Conservation (phyloP, 2,797 vertebrate genomes). For the Takifugu rubripes region DNA sequence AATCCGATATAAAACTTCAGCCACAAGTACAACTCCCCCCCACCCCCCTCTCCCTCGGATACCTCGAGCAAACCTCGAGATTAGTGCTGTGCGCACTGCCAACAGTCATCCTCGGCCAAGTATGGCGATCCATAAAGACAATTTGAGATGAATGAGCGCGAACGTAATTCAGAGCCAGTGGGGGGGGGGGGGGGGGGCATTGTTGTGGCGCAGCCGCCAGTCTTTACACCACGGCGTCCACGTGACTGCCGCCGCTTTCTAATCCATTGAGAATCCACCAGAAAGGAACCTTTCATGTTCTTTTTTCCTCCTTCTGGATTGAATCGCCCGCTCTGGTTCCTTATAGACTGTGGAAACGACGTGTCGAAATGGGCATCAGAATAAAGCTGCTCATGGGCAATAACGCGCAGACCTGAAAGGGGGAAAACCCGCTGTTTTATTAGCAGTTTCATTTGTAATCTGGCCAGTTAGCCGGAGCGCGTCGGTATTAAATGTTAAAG, state of each 20-base stretch:
- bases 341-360: conserved; percentile 28
- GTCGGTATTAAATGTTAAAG: neutral
- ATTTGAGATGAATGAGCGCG: conserved; percentile 43
- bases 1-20: conserved; percentile 51
- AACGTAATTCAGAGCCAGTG: conserved; percentile 18
- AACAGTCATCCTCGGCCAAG: conserved; percentile 38
- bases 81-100: conserved; percentile 24
- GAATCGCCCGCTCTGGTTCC: conserved; percentile 31
- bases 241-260: conserved; percentile 68
- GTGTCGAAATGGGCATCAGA: conserved; percentile 26
- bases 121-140: conserved; percentile 28
- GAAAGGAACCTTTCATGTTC: conserved; percentile 57
- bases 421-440: conserved; percentile 4
- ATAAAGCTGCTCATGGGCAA: conserved; percentile 11
- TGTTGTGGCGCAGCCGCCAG: conserved; percentile 53
- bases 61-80: conserved; percentile 25
- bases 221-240: conserved; percentile 62
- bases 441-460: neutral
- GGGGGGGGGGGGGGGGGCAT: conserved; percentile 30
- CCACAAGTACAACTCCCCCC: conserved; percentile 12
- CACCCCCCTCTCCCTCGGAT: neutral
- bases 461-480: neutral
- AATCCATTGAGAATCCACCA: conserved; percentile 63
- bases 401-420: conserved; percentile 1
- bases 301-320: conserved; percentile 17